phyloP scores from a whole-genome alignment of 92 coral and sea anemone genomes.

The Heliopora coerulea region DNA sequence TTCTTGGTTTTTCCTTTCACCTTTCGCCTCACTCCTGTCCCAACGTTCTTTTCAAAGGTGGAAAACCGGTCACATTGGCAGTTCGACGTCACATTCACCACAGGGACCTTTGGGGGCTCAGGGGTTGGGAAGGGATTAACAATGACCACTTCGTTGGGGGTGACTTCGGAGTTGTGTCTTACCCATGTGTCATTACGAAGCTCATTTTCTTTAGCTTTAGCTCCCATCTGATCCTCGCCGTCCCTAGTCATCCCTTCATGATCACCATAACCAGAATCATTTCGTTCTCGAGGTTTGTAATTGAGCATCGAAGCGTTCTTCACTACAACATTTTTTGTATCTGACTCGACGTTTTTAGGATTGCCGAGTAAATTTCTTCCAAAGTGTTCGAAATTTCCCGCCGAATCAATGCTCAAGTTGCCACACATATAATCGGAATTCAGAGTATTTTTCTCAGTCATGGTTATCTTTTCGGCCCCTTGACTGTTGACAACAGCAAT shows the following conservation, averaged over 20 bases:
- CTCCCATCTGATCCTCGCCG: background rate
- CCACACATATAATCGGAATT: no score
- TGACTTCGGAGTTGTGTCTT: slow-evolving; percentile 28
- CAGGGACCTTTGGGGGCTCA: slow-evolving; percentile 58
- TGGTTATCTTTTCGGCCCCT: no score
- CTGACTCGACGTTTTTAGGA: no score
- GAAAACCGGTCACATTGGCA: slow-evolving; percentile 52
- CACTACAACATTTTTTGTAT: no score
- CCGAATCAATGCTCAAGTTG: no score
- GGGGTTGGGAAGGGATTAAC: slow-evolving; percentile 90
- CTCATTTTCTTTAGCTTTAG: background rate
- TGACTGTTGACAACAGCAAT: no score
- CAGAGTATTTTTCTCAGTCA: no score
- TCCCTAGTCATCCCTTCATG: background rate
- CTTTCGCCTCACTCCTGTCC: slow-evolving; percentile 36
- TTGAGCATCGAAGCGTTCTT: no score
- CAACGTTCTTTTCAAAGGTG: slow-evolving; percentile 33
- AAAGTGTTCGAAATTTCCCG: no score
- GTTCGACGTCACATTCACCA: slow-evolving; percentile 55
- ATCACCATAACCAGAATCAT: background rate
- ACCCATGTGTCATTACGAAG: slow-evolving; percentile 27
- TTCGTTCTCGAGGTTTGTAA: no score
- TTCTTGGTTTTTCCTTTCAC: slow-evolving; percentile 39
- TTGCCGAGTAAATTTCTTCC: no score
- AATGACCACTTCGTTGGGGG: slow-evolving; percentile 55